A percentile compares a stretch with the other conserved stretches of the same genome.
Evolutionary conservation across 2,113 vertebrate species (phyloP).

Genomic region (Brachyistius frenatus): DNA sequence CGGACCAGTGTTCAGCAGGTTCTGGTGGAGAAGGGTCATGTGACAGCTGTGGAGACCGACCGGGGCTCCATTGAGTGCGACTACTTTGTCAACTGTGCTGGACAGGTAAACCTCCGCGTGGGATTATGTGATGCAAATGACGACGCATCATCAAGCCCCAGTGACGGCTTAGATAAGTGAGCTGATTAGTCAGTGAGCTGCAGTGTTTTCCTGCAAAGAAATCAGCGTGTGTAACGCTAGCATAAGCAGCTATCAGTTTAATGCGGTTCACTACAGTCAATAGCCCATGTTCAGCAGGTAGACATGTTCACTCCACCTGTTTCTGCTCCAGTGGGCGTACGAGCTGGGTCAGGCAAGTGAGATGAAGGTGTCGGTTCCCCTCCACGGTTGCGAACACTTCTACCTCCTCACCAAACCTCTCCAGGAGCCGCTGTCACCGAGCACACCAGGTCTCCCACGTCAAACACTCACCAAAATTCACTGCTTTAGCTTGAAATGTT

Average conservation of each 20-base stretch:
- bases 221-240: background rate
- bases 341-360: slow-evolving; percentile 95
- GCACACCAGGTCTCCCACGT: slow-evolving; percentile 87
- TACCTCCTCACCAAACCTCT: slow-evolving; percentile 96
- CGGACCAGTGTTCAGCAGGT: slow-evolving; percentile 92
- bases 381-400: slow-evolving; percentile 98
- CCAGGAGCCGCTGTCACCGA: slow-evolving; percentile 83
- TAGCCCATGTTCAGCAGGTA: no score
- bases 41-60: slow-evolving; percentile 92
- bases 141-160: background rate
- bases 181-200: background rate
- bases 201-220: background rate
- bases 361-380: slow-evolving; percentile 91
- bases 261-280: background rate
- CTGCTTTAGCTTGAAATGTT: background rate
- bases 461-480: background rate
- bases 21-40: slow-evolving; percentile 88
- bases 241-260: background rate
- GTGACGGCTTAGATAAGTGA: background rate
- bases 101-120: slow-evolving; percentile 87
- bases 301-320: slow-evolving; percentile 27
- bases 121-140: slow-evolving; percentile 1
- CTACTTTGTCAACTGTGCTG: slow-evolving; percentile 97
- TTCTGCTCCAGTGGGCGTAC: slow-evolving; percentile 92
- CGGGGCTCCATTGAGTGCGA: slow-evolving; percentile 93